Evolutionary conservation across 2,113 vertebrate genomes (phyloP), one percentile per base, ranked within the genome.

Genomic region (Narcine bancroftii): DNA sequence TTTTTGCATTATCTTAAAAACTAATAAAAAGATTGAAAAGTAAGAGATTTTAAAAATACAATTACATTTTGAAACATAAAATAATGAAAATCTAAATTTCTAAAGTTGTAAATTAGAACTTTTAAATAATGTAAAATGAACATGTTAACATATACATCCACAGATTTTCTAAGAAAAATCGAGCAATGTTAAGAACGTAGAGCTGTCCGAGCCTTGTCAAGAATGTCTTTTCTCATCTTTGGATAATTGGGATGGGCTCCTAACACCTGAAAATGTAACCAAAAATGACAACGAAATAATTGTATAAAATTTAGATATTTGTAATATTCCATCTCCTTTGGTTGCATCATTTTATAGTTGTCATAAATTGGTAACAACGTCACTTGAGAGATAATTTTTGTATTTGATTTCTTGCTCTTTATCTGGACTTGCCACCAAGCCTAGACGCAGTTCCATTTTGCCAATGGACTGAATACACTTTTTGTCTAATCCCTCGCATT

Each of bases 151-250:
- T 47, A 91, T 47, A 45, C 66, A 36, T 69, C 66, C 17, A 71
- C 11, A 29, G 71, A 15, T 47, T 3, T 60, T 21, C n/a, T 45
- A 47, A 42, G 66, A 65, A 42, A 91, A 47, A 17, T 19, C 21
- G 42, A 24, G 19, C 63, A 45, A 63, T 47, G 17, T 96, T 95
- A 99, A 1, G 96, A 95, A 94, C 98, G 97, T 92, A 99, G 95
- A 21, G 96, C 96, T 92, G 95, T 92, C 9, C 98, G 97, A n/a
- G 98, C 97, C 94, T 99, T 99, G 95, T 99, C 98, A 94, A 99
- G 95, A 93, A 99, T 98, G 94, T 99, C 98, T 93, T 99, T 99
- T 94, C 96, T 97, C 95, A 99, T 99, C 95, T 97, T 98, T 6
- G 99, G 98, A 92, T 99, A 99, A 95, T 96, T 95, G 94, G 99